phyloP scores from a whole-genome alignment of 2,113 vertebrate species.

The Sorex araneus region DNA sequence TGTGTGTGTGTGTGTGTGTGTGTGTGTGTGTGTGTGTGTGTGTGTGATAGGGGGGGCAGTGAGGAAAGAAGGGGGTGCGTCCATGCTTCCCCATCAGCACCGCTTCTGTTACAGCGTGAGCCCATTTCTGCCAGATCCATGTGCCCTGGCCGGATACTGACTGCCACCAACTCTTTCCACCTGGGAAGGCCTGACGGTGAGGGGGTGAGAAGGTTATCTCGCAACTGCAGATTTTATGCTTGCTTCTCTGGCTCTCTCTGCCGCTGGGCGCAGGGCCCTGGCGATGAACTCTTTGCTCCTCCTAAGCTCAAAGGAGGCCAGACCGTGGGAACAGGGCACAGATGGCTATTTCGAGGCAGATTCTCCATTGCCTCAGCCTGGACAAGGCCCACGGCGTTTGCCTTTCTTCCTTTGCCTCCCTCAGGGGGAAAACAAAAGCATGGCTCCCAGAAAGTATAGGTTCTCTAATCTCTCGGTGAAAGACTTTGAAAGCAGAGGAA shows the following conservation, averaged over 20 bases:
- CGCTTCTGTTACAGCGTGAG: background rate
- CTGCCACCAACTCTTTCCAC: background rate
- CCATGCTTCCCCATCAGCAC: background rate
- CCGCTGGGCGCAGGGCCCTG: background rate
- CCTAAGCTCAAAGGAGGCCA: constrained; percentile 21
- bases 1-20: too few relatives aligned
- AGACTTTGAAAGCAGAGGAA: constrained; percentile 88
- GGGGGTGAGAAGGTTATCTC: background rate
- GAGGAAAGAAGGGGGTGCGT: background rate
- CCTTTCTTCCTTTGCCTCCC: constrained; percentile 78
- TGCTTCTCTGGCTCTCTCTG: constrained; percentile 30
- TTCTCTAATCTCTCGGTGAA: constrained; percentile 85
- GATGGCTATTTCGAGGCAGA: constrained; percentile 57
- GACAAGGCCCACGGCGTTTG: constrained; percentile 8
- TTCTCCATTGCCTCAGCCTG: constrained; percentile 75
- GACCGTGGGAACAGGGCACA: constrained; percentile 69
- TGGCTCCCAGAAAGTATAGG: constrained; percentile 75
- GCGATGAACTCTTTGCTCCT: constrained; percentile 68
- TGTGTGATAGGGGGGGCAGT: too few relatives aligned
- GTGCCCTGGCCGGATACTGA: background rate
- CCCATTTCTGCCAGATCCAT: constrained; percentile 1
- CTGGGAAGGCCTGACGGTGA: background rate
- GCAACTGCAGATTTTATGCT: background rate
- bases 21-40: too few relatives aligned
- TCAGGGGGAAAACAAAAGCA: constrained; percentile 84